Conservation (phyloP, 2,888 invertebrate genomes). For the Stenodera caucasica region DNA sequence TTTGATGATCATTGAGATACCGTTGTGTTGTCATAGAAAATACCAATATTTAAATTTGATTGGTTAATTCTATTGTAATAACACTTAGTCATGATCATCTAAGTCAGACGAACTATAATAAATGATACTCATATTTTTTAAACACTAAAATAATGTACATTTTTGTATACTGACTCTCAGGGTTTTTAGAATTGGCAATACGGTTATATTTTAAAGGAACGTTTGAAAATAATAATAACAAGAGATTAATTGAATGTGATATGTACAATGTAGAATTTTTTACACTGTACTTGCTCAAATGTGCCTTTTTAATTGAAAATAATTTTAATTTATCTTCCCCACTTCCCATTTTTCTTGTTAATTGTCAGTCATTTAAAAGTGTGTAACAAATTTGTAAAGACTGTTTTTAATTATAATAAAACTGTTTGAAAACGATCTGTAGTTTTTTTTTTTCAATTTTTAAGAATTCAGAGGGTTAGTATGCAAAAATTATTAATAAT, state of each 20-base stretch:
- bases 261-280: slow-evolving; percentile 45
- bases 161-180: slow-evolving; percentile 51
- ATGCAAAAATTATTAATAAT: no score
- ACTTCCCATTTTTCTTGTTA: slow-evolving; percentile 21
- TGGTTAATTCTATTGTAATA: no score
- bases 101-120: no score
- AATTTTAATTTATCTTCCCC: slow-evolving; percentile 9
- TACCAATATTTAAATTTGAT: no score
- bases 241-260: slow-evolving; percentile 46
- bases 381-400: slow-evolving; percentile 32
- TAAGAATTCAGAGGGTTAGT: slow-evolving; percentile 42
- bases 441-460: slow-evolving; percentile 34
- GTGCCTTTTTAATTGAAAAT: slow-evolving; percentile 50
- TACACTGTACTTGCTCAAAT: slow-evolving; percentile 51
- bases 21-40: no score
- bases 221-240: neutral
- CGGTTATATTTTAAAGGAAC: slow-evolving; percentile 25
- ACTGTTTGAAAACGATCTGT: slow-evolving; percentile 34
- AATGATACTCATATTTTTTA: no score
- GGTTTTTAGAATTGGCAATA: slow-evolving; percentile 49
- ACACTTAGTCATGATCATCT: no score
- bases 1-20: no score
- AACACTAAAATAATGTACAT: no score
- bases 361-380: slow-evolving; percentile 34
- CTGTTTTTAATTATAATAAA: slow-evolving; percentile 42